Conservation (phyloP, 2,113 vertebrate species). For the Mirza zaza region DNA sequence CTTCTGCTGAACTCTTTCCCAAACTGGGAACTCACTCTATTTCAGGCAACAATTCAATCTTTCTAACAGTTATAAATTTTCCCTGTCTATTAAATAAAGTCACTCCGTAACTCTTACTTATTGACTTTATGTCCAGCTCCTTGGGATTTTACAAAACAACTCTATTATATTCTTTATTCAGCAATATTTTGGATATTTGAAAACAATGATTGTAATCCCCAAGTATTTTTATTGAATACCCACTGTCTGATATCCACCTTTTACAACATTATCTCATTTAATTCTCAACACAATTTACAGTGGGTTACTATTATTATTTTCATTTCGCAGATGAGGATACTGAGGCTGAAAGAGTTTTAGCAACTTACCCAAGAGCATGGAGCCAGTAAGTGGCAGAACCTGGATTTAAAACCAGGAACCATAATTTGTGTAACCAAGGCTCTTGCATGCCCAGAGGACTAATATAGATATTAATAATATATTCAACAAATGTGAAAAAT, state of each 20-base stretch:
- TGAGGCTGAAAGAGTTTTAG: not conserved
- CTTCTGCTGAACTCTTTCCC: not conserved
- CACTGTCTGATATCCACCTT: not conserved
- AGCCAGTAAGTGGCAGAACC: not conserved
- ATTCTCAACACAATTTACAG: not conserved
- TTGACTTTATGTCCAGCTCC: not conserved
- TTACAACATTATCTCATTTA: not conserved
- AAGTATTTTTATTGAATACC: not conserved
- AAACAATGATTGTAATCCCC: not conserved
- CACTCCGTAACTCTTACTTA: not conserved
- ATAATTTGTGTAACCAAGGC: not conserved
- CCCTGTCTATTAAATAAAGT: not conserved
- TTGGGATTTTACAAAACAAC: not conserved
- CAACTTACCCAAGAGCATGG: not conserved
- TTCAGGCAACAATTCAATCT: not conserved
- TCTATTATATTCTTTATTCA: not conserved
- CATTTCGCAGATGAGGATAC: not conserved
- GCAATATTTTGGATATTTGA: not conserved
- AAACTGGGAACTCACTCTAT: not conserved
- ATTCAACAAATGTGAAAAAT: not conserved
- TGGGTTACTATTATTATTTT: not conserved
- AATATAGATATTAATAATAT: not conserved
- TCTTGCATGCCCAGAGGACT: not conserved
- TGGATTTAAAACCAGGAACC: not conserved
- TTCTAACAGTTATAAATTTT: conserved; percentile 2